These are phyloP conservation scores for Halcyon senegalensis DNA, from an alignment of 2,113 vertebrate genomes.

Conservation along the genomic window DNA sequence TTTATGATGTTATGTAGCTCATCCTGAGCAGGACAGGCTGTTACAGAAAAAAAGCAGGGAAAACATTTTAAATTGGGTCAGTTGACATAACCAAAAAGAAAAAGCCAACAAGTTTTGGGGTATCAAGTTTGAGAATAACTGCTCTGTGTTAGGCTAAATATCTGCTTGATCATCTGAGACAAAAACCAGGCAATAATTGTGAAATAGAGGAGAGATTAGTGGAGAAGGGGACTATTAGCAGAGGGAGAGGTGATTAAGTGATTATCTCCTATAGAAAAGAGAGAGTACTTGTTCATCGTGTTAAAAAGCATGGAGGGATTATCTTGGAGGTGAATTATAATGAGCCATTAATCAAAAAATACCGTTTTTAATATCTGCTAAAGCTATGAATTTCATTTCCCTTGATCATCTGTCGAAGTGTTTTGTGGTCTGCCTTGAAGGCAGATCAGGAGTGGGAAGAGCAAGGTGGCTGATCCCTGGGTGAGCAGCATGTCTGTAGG, in stretches of 20 bases:
- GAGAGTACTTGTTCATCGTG: accelerated
- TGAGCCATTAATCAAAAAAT: neutral
- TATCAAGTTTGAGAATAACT: neutral
- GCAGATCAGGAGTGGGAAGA: neutral
- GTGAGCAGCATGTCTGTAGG: neutral
- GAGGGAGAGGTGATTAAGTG: neutral
- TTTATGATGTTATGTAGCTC: neutral
- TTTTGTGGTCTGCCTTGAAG: neutral
- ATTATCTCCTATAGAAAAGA: neutral
- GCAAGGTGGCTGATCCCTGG: neutral
- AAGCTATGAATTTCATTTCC: neutral
- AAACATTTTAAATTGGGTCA: neutral
- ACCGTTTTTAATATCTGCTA: neutral
- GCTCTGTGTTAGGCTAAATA: neutral
- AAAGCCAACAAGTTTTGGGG: neutral
- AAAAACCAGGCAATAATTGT: neutral
- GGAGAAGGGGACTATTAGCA: neutral
- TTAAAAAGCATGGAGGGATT: neutral
- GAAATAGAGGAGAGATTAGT: neutral
- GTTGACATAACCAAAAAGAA: neutral
- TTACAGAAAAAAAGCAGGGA: neutral
- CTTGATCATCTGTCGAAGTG: neutral
- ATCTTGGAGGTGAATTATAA: neutral
- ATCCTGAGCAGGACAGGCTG: neutral
- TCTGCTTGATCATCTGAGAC: neutral